phyloP scores from a whole-genome alignment of 2,113 vertebrate genomes.

The Anthoscopus minutus region DNA sequence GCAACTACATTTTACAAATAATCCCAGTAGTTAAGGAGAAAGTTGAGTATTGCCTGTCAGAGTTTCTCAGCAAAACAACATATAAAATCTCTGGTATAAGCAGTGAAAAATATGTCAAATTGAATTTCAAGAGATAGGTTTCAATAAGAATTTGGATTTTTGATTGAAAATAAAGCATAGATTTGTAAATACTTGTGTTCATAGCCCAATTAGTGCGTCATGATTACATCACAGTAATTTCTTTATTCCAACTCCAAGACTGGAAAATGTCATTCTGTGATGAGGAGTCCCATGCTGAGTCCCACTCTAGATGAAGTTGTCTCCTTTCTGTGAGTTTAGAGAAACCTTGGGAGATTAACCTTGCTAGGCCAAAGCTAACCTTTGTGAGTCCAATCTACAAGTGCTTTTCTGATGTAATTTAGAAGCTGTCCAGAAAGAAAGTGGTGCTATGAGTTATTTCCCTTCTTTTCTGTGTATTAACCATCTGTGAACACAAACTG shows the following conservation, averaged over 20 bases:
- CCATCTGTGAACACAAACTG: background rate
- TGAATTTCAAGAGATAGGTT: background rate
- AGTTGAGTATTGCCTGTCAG: background rate
- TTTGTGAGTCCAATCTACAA: background rate
- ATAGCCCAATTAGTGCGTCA: background rate
- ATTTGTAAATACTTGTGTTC: background rate
- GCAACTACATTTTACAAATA: background rate
- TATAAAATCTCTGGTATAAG: background rate
- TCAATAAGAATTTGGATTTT: background rate
- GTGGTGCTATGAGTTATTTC: background rate
- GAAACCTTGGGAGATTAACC: background rate
- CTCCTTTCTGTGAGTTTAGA: background rate
- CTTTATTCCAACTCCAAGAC: background rate
- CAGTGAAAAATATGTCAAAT: background rate
- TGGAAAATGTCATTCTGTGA: background rate
- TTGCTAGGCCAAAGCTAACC: background rate
- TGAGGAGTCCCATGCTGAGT: background rate
- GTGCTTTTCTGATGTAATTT: background rate
- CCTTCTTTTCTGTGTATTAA: background rate
- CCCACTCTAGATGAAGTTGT: background rate
- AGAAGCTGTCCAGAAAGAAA: background rate
- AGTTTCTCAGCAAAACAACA: background rate
- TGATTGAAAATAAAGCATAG: background rate
- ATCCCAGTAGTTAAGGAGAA: background rate
- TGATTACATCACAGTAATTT: background rate